A percentile compares a stretch with the other conserved stretches of the same genome.
phyloP scores from a whole-genome alignment of 2,888 invertebrate species.

The Diarsia mendica region DNA sequence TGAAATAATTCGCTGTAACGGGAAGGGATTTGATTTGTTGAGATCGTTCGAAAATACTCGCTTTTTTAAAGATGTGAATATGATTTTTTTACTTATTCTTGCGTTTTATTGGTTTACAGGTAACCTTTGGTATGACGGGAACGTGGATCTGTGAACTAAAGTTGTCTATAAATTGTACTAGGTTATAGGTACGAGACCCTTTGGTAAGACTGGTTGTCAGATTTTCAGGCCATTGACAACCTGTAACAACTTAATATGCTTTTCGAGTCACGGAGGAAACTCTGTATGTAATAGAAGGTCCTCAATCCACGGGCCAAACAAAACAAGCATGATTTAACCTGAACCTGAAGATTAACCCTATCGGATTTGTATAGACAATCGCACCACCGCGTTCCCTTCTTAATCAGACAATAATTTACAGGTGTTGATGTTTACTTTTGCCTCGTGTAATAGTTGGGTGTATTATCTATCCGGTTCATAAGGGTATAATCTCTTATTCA shows the following conservation, averaged over 20 bases:
- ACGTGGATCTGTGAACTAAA: too few species aligned
- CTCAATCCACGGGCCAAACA: not conserved
- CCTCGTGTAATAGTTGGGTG: not conserved
- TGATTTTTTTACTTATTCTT: not conserved
- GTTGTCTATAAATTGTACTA: too few species aligned
- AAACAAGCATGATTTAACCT: not conserved
- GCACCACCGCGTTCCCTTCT: too few species aligned
- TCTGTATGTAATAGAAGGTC: not conserved
- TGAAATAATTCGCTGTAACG: slow-evolving; percentile 31
- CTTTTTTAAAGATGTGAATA: not conserved
- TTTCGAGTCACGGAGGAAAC: not conserved
- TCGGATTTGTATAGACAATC: too few species aligned
- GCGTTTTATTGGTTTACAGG: not conserved
- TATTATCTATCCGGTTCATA: slow-evolving; percentile 32
- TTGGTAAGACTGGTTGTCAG: not conserved
- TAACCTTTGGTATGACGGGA: too few species aligned
- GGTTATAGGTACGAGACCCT: not conserved
- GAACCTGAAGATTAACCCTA: not conserved
- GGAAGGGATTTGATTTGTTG: slow-evolving; percentile 22
- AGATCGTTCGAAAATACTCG: not conserved
- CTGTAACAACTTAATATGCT: not conserved
- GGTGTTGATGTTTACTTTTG: slow-evolving; percentile 24
- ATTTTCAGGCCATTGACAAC: not conserved
- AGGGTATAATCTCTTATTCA: slow-evolving; percentile 49
- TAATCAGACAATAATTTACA: slow-evolving; percentile 2